Base-by-base conservation (phyloP, 2,888 invertebrate species). In the Watsonalla binaria region DNA sequence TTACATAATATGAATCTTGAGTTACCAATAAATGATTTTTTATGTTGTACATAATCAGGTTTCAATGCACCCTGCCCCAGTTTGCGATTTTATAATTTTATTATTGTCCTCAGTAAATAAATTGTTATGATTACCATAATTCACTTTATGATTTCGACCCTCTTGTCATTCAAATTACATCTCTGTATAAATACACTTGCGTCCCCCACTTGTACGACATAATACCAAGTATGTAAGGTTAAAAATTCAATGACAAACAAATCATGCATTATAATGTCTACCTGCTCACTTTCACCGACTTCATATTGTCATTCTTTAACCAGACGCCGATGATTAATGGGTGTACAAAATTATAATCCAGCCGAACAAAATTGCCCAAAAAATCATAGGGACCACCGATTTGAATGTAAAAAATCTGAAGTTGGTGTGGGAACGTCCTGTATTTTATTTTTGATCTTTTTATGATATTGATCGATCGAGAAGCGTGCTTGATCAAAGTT, bases 311-410 rank as follows among this genome's bases (percentile, higher is more conserved):
- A 84, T 82, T 83, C 78, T 79, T 70, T 67, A 72, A 78, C 79
- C 73, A 71, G 72, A 60, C 67, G 14, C 56, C 51, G 60, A 84
- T 84, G 86, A 86, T 88, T 85, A 82, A 89, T 87, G 82, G 37
- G 69, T 63, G 54, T 65, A 70, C 76, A 69, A 88, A 88, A 88
- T 89, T 88, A 88, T 79, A 86, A 77, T 81, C 84, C 85, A 78
- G 76, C 71, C 67, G 75, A 69, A 70, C 76, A 67, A 84, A 86
- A 88, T 86, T 85, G 83, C 76, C 77, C 69, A 68, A 60, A 61
- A 71, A 75, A 72, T 70, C 70, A 76, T 72, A 71, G 73, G 68
- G 66, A 37, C 67, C 73, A 68, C 63, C 76, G 68, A 72, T 76
- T 73, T 70, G 66, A 66, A 56, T 63, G 63, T 62, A 68, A 76